Base-by-base conservation (phyloP, 2,113 vertebrate species). In the Poicephalus meyeri region DNA sequence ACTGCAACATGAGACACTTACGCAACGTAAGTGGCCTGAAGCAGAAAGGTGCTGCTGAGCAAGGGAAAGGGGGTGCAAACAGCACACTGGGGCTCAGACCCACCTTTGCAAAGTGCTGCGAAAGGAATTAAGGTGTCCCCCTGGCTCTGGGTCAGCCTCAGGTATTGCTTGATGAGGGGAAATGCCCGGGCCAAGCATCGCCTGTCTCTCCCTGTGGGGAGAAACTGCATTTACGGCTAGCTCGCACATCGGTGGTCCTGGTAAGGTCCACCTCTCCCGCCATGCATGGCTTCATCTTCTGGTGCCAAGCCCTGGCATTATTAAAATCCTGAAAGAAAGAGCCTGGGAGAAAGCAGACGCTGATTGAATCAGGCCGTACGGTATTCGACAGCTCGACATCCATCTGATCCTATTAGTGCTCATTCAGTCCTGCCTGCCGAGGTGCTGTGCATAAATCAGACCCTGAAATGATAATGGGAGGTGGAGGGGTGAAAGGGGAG, bases 301-400 rank as follows among this genome's bases (percentile, higher is more conserved):
- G 91, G 78, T 97, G 89, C 96, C 95, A 91, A 85, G 84, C 70
- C 84, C 73, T 85, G 91, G 93, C 73, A 89, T 91, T 95, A 95
- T 81, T 92, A 95, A 96, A 97, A 95, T 95, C 93, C 94, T 94
- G 93, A 95, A 92, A 96, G 92, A 86, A 91, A 92, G 69, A 92
- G 88, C 69, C 91, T 92, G 55, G 89, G 77, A 95, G 81, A 89
- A 88, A 89, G 93, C 85, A 95, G 93, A 93, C 1, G 2, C 91
- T 95, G 94, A 96, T 90, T 95, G 90, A 96, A 96, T 96, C 93
- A 93, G 81, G 53, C 81, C 63, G 68, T 86, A 89, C 2, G 47
- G 94, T 94, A 94, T 89, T 96, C 25, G 64, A 95, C 94, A 96
- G 94, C 95, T 94, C 50, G 2, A 94, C 94, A 96, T 96, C 91